Evolutionary conservation across 37 sponge, comb jelly and placozoan species (phyloP).

Genomic region (Hormiphora californensis): DNA sequence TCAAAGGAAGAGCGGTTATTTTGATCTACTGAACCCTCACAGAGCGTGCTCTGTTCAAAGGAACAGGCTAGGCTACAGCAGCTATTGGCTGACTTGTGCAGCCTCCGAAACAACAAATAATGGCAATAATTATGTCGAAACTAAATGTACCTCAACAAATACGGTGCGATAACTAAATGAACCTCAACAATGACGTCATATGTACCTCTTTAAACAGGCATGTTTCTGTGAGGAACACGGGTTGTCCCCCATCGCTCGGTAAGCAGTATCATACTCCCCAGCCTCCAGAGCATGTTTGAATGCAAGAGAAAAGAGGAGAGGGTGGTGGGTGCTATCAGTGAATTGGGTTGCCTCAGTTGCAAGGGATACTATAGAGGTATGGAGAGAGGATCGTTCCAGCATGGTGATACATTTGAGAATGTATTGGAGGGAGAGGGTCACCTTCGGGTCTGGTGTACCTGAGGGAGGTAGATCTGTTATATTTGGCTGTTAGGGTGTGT

Average conservation of each 20-base stretch:
- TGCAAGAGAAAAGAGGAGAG: slow-evolving; percentile 21
- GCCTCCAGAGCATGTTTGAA: slow-evolving; percentile 46
- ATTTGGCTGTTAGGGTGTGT: too few species aligned
- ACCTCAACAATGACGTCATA: too few species aligned
- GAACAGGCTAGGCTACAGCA: too few species aligned
- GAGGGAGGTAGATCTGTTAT: too few species aligned
- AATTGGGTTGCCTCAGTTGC: not conserved
- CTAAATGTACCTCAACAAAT: too few species aligned
- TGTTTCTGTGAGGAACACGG: slow-evolving; percentile 49
- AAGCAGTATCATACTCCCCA: slow-evolving; percentile 15
- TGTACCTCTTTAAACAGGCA: slow-evolving; percentile 34
- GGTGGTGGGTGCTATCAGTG: not conserved
- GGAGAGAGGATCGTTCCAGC: not conserved
- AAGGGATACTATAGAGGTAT: not conserved
- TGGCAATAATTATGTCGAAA: too few species aligned
- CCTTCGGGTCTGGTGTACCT: not conserved
- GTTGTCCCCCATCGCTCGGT: not conserved
- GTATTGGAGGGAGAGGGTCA: not conserved
- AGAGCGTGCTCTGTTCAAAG: too few species aligned
- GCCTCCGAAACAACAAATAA: too few species aligned
- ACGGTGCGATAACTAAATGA: too few species aligned
- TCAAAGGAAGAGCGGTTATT: too few species aligned
- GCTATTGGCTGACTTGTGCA: too few species aligned
- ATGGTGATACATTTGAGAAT: slow-evolving; percentile 6
- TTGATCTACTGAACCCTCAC: too few species aligned